Evolutionary conservation across 2,888 invertebrate species (phyloP).

Genomic region (Xestobium rufovillosum): DNA sequence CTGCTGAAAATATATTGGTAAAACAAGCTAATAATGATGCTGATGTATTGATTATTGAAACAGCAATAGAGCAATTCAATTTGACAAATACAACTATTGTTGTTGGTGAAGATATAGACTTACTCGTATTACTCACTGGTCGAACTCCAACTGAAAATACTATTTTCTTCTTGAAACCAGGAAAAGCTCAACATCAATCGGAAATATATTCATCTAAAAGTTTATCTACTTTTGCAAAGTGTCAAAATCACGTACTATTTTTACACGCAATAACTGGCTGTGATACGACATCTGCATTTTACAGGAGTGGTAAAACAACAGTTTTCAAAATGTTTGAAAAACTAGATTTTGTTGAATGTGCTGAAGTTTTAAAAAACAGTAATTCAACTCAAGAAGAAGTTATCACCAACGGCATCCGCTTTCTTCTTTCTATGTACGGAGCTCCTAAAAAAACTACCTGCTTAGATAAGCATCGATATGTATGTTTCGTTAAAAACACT

Average conservation of each 20-base stretch:
- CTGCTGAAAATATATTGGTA: neutral
- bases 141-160: constrained; percentile 21
- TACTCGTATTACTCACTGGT: constrained; percentile 25
- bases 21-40: constrained; percentile 3
- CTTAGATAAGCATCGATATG: constrained; percentile 22
- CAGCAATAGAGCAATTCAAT: constrained; percentile 19
- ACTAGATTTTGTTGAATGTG: constrained; percentile 16
- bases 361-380: constrained; percentile 15
- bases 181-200: constrained; percentile 24
- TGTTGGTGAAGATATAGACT: constrained; percentile 31
- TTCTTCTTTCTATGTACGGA: constrained; percentile 21
- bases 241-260: constrained; percentile 20
- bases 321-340: constrained; percentile 27
- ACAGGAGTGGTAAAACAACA: constrained; percentile 23
- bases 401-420: constrained; percentile 17
- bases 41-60: constrained; percentile 14
- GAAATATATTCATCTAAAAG: constrained; percentile 27
- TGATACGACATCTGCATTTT: constrained; percentile 24
- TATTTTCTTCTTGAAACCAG: constrained; percentile 27
- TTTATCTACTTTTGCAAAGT: constrained; percentile 21
- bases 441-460: constrained; percentile 21
- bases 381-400: constrained; percentile 14
- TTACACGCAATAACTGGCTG: constrained; percentile 15
- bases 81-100: constrained; percentile 24
- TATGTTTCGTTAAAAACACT: constrained; percentile 23